Conservation (phyloP, 2,113 vertebrate species). For the Bubo bubo region DNA sequence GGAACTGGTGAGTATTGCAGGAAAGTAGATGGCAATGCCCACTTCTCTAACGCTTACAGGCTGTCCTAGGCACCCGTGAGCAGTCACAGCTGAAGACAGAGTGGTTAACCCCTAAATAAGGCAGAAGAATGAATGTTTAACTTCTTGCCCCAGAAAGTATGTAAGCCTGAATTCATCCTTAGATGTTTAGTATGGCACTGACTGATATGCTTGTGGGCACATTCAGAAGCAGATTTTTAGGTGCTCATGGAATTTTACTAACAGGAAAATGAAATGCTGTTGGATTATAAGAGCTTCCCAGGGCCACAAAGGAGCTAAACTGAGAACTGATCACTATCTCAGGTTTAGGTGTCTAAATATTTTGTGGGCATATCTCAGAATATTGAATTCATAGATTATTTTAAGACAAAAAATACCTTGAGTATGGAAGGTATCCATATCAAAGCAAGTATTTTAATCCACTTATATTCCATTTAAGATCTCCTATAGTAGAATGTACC, state of each 20-base stretch:
- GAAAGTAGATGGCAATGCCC: background rate
- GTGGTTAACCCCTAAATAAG: background rate
- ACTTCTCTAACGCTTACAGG: background rate
- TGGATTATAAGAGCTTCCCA: background rate
- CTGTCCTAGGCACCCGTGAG: background rate
- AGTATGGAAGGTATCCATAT: background rate
- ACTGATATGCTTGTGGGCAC: background rate
- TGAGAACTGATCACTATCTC: background rate
- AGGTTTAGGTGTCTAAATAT: background rate
- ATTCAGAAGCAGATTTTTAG: background rate
- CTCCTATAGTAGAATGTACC: background rate
- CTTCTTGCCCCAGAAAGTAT: background rate
- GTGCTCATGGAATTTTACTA: background rate
- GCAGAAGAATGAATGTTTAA: background rate
- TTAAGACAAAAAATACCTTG: slow-evolving; percentile 6
- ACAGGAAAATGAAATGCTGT: background rate
- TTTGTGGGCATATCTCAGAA: background rate
- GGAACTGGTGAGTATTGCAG: background rate
- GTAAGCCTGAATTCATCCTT: background rate
- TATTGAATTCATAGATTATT: slow-evolving; percentile 35
- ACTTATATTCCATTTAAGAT: background rate
- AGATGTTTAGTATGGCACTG: background rate
- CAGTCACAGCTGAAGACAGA: background rate
- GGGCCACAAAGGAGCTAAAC: background rate
- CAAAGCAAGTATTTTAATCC: background rate